Base-by-base conservation (phyloP, 2,113 vertebrate species). In the Daphoenositta chrysoptera region DNA sequence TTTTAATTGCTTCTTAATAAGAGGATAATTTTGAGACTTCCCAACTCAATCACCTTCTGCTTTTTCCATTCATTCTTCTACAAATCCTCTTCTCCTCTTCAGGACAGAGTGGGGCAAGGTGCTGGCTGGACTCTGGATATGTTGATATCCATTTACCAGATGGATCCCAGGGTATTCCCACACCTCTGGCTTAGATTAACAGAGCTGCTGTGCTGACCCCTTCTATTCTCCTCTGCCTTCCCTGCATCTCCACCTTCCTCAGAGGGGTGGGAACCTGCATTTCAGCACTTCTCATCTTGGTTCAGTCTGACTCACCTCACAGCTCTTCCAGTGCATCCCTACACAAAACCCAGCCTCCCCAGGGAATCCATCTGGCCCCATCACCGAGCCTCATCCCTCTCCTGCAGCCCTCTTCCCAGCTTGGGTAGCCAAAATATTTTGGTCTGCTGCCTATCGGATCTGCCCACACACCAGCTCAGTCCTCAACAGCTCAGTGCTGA, bases 1-100 rank as follows among this genome's bases (percentile, higher is more conserved):
- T 72, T 96, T 81, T 87, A 96, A 92, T 80, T 1, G 3, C 22
- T 94, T 95, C 93, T 87, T 86, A 87, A 91, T 83, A 90, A 95
- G 61, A 37, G 35, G 71, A 64, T 77, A 92, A 56, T 94, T 94
- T 88, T 71, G 81, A 80, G 60, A 90, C 75, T 72, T 91, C 51
- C 31, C 42, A 86, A 70, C 31, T 94, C 26, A 11, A 31, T 47
- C 13, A 2, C 79, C 47, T 85, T 90, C 44, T 64, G n/a, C 16
- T 70, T 94, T 93, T 85, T 18, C 47, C 35, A 37, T 78, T 95
- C 4, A 40, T 81, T 94, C 79, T 86, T 92, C 90, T 77, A 44
- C 45, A 64, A 94, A 60, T 75, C 28, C 23, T 94, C 39, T 93
- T 94, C 35, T 88, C 28, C 7, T 50, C 10, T 61, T 89, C 40